phyloP scores from a whole-genome alignment of 2,113 vertebrate genomes.

The Eulemur macaco region DNA sequence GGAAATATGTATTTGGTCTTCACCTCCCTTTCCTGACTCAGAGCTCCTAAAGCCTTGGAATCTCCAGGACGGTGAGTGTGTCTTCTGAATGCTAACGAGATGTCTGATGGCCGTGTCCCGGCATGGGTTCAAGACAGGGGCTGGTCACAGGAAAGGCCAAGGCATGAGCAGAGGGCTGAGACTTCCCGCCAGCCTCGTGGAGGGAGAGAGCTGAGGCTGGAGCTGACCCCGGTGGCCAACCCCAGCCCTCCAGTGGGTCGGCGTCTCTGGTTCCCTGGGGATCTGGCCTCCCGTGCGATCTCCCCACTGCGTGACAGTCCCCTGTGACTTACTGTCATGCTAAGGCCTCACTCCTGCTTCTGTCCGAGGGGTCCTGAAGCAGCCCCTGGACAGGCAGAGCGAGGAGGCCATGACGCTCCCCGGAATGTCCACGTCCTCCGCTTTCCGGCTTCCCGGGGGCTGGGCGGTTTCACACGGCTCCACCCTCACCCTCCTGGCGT shows the following conservation, averaged over 20 bases:
- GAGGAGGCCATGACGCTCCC: fast-evolving
- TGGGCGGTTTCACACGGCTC: background rate
- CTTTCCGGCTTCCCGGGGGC: fast-evolving
- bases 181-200: background rate
- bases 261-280: background rate
- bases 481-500: background rate
- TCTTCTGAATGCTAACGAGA: background rate
- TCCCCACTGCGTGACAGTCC: background rate
- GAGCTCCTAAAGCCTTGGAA: background rate
- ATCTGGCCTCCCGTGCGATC: background rate
- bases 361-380: background rate
- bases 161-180: background rate
- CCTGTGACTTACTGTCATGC: background rate
- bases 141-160: background rate
- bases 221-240: background rate
- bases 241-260: background rate
- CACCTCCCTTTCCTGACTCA: background rate
- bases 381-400: background rate
- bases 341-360: background rate
- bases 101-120: background rate
- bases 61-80: background rate
- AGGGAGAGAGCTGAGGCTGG: background rate
- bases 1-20: background rate
- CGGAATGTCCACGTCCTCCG: background rate
- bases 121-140: background rate